Evolutionary conservation across 2,888 invertebrate species (phyloP).

Genomic region (Harpalus rufipes): DNA sequence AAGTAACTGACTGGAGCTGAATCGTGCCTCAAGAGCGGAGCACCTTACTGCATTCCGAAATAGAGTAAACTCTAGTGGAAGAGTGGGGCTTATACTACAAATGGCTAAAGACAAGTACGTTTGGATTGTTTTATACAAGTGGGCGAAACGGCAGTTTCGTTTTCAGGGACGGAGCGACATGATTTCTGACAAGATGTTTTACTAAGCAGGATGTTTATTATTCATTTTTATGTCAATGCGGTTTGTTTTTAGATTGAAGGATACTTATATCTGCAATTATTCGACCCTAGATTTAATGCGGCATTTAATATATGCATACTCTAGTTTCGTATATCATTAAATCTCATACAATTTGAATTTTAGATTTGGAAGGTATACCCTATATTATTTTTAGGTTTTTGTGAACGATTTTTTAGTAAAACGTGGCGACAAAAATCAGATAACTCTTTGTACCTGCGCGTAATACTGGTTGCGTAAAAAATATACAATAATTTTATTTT

Average conservation of each 20-base stretch:
- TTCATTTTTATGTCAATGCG: constrained; percentile 27
- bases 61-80: constrained; percentile 13
- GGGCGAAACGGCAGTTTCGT: constrained; percentile 34
- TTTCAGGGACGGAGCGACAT: constrained; percentile 15
- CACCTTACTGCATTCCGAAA: constrained; percentile 49
- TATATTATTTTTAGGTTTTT: constrained; percentile 19
- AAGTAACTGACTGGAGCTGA: constrained; percentile 45
- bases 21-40: neutral
- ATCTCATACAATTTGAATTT: constrained; percentile 14
- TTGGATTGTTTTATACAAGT: constrained; percentile 40
- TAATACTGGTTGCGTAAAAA: constrained; percentile 2
- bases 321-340: constrained; percentile 37
- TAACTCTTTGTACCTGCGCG: constrained; percentile 9
- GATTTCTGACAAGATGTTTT: constrained; percentile 11
- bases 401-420: neutral
- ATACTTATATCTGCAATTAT: constrained; percentile 30
- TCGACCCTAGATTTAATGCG: neutral
- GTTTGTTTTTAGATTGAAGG: constrained; percentile 34
- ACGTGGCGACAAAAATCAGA: neutral
- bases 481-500: too few species aligned
- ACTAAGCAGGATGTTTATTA: constrained; percentile 15
- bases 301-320: constrained; percentile 36
- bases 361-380: constrained; percentile 5
- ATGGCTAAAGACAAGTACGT: constrained; percentile 48
- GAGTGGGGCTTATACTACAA: constrained; percentile 47